Conservation (phyloP, 2,888 invertebrate genomes). For the Epinotia nisella region DNA sequence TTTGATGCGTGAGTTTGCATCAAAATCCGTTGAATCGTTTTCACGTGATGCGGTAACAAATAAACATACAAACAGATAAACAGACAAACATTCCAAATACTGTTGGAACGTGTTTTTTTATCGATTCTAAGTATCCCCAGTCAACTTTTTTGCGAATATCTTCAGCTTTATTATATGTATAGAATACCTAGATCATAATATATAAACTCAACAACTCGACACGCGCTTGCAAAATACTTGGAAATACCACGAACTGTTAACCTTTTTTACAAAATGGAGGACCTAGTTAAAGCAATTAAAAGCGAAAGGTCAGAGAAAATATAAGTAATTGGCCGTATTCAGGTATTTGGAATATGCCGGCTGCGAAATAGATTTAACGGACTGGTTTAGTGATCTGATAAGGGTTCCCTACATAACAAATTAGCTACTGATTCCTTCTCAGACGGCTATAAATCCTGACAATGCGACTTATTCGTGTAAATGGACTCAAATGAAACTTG, state of each 20-base stretch:
- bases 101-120: no score
- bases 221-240: constrained; percentile 10
- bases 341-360: constrained; percentile 36
- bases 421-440: constrained; percentile 38
- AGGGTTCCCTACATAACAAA: constrained; percentile 37
- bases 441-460: constrained; percentile 60
- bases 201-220: background rate
- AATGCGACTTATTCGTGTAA: constrained; percentile 55
- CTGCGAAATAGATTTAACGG: constrained; percentile 40
- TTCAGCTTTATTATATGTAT: no score
- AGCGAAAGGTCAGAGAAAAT: constrained; percentile 30
- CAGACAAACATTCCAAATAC: no score
- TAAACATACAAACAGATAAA: no score
- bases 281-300: constrained; percentile 24
- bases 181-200: background rate
- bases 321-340: constrained; percentile 18
- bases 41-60: no score
- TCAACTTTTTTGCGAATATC: no score
- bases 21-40: no score
- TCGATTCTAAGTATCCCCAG: no score
- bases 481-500: constrained; percentile 60
- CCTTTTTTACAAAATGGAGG: constrained; percentile 21
- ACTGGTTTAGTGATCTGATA: constrained; percentile 42
- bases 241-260: constrained; percentile 1
- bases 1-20: no score